Conservation (phyloP, 2,888 invertebrate genomes). For the Agapostemon virescens region DNA sequence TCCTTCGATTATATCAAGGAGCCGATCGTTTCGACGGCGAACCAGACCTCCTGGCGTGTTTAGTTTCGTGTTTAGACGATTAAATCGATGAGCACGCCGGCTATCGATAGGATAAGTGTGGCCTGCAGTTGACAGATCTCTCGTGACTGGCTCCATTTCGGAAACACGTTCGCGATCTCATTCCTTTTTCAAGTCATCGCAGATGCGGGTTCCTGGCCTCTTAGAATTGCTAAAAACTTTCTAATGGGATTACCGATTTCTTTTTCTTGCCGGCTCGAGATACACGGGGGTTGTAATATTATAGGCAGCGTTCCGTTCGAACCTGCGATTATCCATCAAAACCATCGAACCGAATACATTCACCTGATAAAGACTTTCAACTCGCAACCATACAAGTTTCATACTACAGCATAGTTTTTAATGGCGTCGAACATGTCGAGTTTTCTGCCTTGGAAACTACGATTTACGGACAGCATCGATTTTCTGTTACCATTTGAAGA, state of each 20-base stretch:
- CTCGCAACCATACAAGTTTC: too few relatives aligned
- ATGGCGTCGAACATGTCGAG: too few relatives aligned
- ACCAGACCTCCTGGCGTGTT: constrained; percentile 31
- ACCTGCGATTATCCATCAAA: neutral
- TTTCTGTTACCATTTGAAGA: too few relatives aligned
- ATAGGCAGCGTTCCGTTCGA: neutral
- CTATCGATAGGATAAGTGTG: constrained; percentile 34
- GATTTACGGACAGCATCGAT: too few relatives aligned
- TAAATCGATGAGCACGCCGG: constrained; percentile 20
- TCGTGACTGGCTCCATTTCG: neutral
- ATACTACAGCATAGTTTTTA: too few relatives aligned
- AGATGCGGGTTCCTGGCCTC: neutral
- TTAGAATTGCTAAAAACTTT: neutral
- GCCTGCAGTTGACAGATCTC: constrained; percentile 48
- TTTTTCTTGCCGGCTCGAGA: neutral
- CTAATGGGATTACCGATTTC: neutral
- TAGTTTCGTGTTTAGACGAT: constrained; percentile 32
- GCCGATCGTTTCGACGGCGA: constrained; percentile 15
- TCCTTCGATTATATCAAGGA: constrained; percentile 28
- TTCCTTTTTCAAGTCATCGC: neutral
- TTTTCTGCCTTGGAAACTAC: too few relatives aligned
- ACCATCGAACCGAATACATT: too few relatives aligned
- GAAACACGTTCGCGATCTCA: neutral
- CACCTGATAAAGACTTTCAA: too few relatives aligned
- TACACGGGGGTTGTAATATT: neutral